Evolutionary conservation across 2,888 invertebrate genomes (phyloP), one percentile per base, ranked within the genome.

Genomic region (Eupithecia pulchellata): DNA sequence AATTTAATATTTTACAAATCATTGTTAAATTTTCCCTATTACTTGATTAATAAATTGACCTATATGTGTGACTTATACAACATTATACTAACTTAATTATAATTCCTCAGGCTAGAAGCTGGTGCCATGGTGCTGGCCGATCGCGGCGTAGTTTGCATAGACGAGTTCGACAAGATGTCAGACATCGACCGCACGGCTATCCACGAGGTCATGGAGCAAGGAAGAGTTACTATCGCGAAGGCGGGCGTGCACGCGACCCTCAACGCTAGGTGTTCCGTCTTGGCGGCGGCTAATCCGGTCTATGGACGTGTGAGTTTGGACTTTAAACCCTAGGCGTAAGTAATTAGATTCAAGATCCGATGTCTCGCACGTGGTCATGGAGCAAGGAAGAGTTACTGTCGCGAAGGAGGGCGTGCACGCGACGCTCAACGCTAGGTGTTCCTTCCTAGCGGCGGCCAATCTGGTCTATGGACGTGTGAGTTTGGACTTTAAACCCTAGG

Each of bases 71-170:
- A n/a, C n/a, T n/a, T n/a, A n/a, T n/a, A n/a, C n/a, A n/a, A n/a
- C n/a, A n/a, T n/a, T n/a, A n/a, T n/a, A n/a, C n/a, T n/a, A n/a
- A 6, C n/a, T 2, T 4, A 47, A 42, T 52, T 29, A 1, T 29
- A 29, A 29, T 34, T 11, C 42, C 29, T 14, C 79, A 95, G 98
- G 47, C 88, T 99, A 71, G 99, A 99, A 91, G 99, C 99, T 0
- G 99, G 99, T 76, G 99, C 99, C 69, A 99, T 99, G 99, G 99
- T 99, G n/a, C 90, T 99, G 47, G 99, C 99, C 0, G 99, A 99
- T 93, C 96, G 99, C 72, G 99, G 99, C 32, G 98, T 99, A 63
- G 99, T 99, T 62, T 99, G 99, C 88, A 96, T 96, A 80, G 99
- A 99, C 91, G 99, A 99, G 93, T 99, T 99, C 90, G 99, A 99